Percentiles rank a stretch among this genome's conserved stretches.
Evolutionary conservation across 2,888 invertebrate genomes (phyloP).

Genomic region (Drosophila tanythrix): DNA sequence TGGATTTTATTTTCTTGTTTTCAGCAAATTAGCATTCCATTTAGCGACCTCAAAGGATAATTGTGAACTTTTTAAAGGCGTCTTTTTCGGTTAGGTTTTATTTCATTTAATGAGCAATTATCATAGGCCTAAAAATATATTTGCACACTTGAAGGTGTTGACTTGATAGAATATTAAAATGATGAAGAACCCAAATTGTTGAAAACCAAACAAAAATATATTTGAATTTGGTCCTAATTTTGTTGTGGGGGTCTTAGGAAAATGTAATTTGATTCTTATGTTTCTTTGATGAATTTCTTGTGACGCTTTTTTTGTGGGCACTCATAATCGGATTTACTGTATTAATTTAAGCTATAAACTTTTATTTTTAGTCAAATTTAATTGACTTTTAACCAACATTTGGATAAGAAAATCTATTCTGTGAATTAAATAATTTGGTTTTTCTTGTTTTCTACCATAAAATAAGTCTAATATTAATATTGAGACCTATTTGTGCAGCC

Average conservation of each 20-base stretch:
- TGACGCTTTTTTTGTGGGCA: background rate
- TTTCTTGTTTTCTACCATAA: background rate
- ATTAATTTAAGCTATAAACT: background rate
- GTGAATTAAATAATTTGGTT: background rate
- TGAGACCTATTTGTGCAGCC: background rate
- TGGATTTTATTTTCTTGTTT: slow-evolving; percentile 44
- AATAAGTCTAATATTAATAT: too few relatives aligned
- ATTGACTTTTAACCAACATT: background rate
- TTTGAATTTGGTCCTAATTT: background rate
- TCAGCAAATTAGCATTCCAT: slow-evolving; percentile 37
- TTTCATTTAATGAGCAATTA: slow-evolving; percentile 57
- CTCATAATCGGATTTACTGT: background rate
- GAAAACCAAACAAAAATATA: slow-evolving; percentile 1
- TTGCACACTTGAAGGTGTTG: slow-evolving; percentile 38
- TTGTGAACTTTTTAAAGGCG: slow-evolving; percentile 38
- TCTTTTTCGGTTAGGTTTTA: slow-evolving; percentile 8
- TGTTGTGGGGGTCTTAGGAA: background rate
- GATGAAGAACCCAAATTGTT: background rate
- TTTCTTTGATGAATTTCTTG: background rate
- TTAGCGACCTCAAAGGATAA: slow-evolving; percentile 57
- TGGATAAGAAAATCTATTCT: background rate
- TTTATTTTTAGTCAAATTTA: background rate
- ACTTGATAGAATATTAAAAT: background rate
- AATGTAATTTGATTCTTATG: background rate
- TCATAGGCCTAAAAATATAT: slow-evolving; percentile 20